Evolutionary conservation across 1,140 invertebrate species (phyloP), one percentile per base, ranked within the genome.

Genomic region (Cyclina sinensis): DNA sequence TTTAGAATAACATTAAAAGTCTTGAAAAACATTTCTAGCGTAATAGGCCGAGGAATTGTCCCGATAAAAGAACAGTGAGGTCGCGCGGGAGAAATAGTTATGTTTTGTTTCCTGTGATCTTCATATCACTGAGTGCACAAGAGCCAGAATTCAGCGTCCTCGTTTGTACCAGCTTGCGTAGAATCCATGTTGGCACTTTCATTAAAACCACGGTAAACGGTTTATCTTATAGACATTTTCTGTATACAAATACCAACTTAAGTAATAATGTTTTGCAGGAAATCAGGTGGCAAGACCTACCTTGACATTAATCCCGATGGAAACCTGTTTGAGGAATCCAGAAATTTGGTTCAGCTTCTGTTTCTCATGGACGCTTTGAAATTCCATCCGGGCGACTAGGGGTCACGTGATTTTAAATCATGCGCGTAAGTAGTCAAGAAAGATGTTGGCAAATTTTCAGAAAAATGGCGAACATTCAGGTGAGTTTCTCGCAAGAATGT

Each of bases 361-460:
- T 62, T 87, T 87, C 85, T 39, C 76, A 54, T 59, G 59, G 76
- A 87, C 62, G 74, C 85, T 87, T 87, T 87, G 85, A 87, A 87
- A 87, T 87, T 87, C 32, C 85, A 87, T 79, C 76, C 74, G 62
- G 85, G 76, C 70, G 43, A 65, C 48, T 54, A 62, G 9, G 85
- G 85, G 62, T 87, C 74, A 51, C 76, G 76, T 79, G 76, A 87
- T 70, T 57, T 70, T 65, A 32, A 68, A 51, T 80, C 85, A 87
- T 68, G 85, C 85, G 76, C 39, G 30, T 59, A 87, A 87, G 35
- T 78, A 87, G 85, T 68, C 74, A 48, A 87, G 82, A 87, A 78
- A 70, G 62, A 87, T 79, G 76, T 87, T 87, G 85, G 85, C 85
- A 87, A 57, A 70, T 87, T 68, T 30, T 87, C 85, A 87, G 85